These are phyloP conservation scores for Hypena proboscidalis DNA, from an alignment of 2,888 invertebrate species.

Conservation along the genomic window DNA sequence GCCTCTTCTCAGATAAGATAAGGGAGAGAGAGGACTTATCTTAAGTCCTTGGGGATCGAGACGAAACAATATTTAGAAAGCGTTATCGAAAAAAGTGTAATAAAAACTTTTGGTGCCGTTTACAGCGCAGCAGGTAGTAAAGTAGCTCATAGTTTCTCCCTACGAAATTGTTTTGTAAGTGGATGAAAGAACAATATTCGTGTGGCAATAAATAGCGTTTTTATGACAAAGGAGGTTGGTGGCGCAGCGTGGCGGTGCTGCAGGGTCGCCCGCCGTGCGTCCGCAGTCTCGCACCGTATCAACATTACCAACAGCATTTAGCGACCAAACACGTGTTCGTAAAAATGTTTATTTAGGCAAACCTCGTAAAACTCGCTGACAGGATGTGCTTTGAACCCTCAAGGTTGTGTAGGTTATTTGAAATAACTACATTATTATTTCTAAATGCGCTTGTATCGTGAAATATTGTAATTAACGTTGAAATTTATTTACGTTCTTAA, in stretches of 20 bases:
- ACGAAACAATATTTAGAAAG: constrained; percentile 70
- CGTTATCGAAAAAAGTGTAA: constrained; percentile 57
- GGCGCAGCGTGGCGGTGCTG: constrained; percentile 43
- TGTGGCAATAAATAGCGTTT: constrained; percentile 67
- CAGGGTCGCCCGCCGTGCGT: constrained; percentile 39
- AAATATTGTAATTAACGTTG: constrained; percentile 2
- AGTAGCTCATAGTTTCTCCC: constrained; percentile 53
- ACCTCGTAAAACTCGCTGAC: constrained; percentile 75
- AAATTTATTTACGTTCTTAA: constrained; percentile 16
- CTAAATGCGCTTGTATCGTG: constrained; percentile 13
- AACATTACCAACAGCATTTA: constrained; percentile 64
- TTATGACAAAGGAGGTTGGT: constrained; percentile 55
- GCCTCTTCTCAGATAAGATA: constrained; percentile 69
- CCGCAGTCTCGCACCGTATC: too few relatives aligned
- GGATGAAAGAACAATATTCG: constrained; percentile 64
- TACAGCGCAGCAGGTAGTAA: constrained; percentile 70
- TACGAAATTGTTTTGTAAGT: constrained; percentile 60
- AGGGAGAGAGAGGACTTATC: constrained; percentile 64
- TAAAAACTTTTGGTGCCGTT: constrained; percentile 62
- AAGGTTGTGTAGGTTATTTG: constrained; percentile 75
- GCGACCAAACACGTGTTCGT: constrained; percentile 72
- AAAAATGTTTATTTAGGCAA: constrained; percentile 80
- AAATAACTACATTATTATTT: constrained; percentile 47
- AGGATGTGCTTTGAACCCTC: constrained; percentile 81
- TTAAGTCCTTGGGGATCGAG: constrained; percentile 58